Evolutionary conservation across 2,888 invertebrate genomes (phyloP).

Genomic region (Lucinisca nassula): DNA sequence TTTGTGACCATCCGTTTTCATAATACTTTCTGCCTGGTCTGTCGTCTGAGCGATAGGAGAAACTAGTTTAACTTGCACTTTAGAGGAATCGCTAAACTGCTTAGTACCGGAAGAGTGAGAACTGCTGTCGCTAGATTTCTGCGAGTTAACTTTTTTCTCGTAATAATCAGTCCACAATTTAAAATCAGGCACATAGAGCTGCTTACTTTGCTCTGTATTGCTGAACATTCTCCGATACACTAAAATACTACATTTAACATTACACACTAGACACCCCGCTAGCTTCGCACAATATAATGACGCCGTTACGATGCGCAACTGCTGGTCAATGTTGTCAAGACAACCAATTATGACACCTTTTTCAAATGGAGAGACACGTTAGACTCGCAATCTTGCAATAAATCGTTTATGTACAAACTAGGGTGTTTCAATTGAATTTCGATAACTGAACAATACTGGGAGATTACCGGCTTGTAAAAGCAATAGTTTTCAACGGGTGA

Average conservation of each 20-base stretch:
- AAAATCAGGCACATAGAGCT: neutral
- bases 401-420: neutral
- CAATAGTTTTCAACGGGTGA: neutral
- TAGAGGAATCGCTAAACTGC: neutral
- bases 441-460: neutral
- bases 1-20: neutral
- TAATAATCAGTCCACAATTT: neutral
- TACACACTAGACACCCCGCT: neutral
- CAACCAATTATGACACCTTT: neutral
- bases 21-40: neutral
- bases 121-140: neutral
- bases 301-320: neutral
- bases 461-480: neutral
- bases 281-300: neutral
- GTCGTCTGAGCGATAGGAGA: neutral
- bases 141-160: neutral
- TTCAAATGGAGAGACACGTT: neutral
- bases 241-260: neutral
- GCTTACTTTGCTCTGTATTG: neutral
- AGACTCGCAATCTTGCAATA: neutral
- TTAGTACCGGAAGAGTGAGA: neutral
- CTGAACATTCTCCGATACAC: neutral
- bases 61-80: neutral
- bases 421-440: neutral
- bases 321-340: neutral